A percentile compares a stretch with the other conserved stretches of the same genome.
Evolutionary conservation across 2,888 invertebrate species (phyloP).

Genomic region (Ennomos erosarius): DNA sequence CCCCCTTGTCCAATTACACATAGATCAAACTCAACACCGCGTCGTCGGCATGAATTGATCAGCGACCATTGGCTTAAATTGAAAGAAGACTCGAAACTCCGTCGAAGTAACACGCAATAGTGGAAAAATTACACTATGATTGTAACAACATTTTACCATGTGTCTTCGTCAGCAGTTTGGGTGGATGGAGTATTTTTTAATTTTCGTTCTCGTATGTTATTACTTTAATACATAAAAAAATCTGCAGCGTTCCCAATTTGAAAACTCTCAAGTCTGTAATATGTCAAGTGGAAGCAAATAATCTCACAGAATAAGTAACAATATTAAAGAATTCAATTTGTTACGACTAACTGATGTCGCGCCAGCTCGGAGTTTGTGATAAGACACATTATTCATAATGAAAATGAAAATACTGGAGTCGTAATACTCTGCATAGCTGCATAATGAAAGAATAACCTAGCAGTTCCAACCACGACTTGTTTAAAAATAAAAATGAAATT

Average conservation of each 20-base stretch:
- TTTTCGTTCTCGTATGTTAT: too few relatives aligned
- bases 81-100: not conserved
- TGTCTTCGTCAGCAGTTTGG: too few relatives aligned
- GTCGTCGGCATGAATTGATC: slow-evolving; percentile 23
- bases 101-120: too few relatives aligned
- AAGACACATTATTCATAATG: slow-evolving; percentile 15
- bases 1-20: slow-evolving; percentile 22
- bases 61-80: slow-evolving; percentile 5
- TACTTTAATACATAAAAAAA: too few relatives aligned
- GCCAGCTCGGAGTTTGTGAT: slow-evolving; percentile 10
- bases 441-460: too few relatives aligned
- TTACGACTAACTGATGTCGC: slow-evolving; percentile 30
- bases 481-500: too few relatives aligned
- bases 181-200: too few relatives aligned
- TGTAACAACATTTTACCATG: too few relatives aligned
- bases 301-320: slow-evolving; percentile 7
- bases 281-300: not conserved
- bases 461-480: too few relatives aligned
- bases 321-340: slow-evolving; percentile 34
- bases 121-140: too few relatives aligned
- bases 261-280: too few relatives aligned
- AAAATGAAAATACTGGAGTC: not conserved
- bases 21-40: slow-evolving; percentile 21
- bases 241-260: too few relatives aligned
- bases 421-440: not conserved